These are phyloP conservation scores for Sarcophaga variegata DNA, from an alignment of 2,888 invertebrate genomes.

Conservation along the genomic window DNA sequence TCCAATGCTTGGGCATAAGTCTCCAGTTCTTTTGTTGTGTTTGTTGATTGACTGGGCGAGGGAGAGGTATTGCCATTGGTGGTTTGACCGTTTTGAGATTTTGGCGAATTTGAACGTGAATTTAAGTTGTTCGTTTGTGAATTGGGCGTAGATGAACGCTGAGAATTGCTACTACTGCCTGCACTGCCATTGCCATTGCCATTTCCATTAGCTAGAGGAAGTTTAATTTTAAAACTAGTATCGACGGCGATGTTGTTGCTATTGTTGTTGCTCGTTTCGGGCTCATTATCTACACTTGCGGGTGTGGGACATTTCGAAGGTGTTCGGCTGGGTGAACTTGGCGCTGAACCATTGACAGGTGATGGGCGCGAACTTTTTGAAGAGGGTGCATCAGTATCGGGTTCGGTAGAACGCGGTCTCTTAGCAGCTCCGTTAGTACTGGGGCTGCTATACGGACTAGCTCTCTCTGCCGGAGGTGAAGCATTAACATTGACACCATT, in stretches of 20 bases:
- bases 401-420: slow-evolving; percentile 53
- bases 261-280: slow-evolving; percentile 53
- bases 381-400: slow-evolving; percentile 22
- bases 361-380: slow-evolving; percentile 53
- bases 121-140: slow-evolving; percentile 57
- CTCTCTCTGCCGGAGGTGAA: slow-evolving; percentile 5
- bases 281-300: slow-evolving; percentile 58
- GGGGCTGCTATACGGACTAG: slow-evolving; percentile 35
- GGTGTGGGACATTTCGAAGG: slow-evolving; percentile 72
- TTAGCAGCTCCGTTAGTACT: slow-evolving; percentile 8
- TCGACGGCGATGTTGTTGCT: slow-evolving; percentile 45
- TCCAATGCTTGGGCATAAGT: slow-evolving; percentile 78
- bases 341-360: slow-evolving; percentile 41
- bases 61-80: slow-evolving; percentile 66
- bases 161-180: slow-evolving; percentile 51
- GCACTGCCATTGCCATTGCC: slow-evolving; percentile 18
- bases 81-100: slow-evolving; percentile 63
- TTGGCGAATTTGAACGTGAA: slow-evolving; percentile 66
- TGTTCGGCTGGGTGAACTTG: slow-evolving; percentile 60
- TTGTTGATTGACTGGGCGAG: slow-evolving; percentile 60
- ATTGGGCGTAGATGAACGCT: slow-evolving; percentile 54
- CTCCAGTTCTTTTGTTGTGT: slow-evolving; percentile 73
- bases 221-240: slow-evolving; percentile 65
- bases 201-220: slow-evolving; percentile 40
- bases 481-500: slow-evolving; percentile 14